Conservation (phyloP, 2,888 invertebrate genomes). For the Anoncus sp. region DNA sequence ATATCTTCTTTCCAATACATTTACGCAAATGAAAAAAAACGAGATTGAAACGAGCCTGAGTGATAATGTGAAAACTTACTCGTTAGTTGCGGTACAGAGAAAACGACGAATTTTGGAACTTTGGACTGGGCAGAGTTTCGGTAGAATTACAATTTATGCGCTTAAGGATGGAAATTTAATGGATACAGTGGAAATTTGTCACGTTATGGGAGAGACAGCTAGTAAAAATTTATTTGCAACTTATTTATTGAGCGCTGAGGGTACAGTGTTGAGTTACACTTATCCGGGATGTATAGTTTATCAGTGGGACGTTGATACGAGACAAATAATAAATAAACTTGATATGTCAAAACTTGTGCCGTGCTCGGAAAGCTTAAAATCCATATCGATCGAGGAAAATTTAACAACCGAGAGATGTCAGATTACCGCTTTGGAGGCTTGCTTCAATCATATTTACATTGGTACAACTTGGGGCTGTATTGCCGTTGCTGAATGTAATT, state of each 20-base stretch:
- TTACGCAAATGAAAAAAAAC: conserved; percentile 79
- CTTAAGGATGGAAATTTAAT: conserved; percentile 85
- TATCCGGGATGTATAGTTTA: conserved; percentile 95
- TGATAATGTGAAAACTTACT: conserved; percentile 78
- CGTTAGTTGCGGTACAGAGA: conserved; percentile 77
- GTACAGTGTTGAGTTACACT: conserved; percentile 91
- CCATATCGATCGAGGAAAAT: conserved; percentile 95
- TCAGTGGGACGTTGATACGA: conserved; percentile 91
- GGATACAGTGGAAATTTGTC: conserved; percentile 88
- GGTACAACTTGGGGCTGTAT: conserved; percentile 98
- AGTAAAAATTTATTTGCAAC: conserved; percentile 88
- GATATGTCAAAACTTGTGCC: conserved; percentile 97
- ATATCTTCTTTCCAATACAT: conserved; percentile 78
- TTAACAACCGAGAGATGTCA: conserved; percentile 91
- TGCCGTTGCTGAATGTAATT: conserved; percentile 92
- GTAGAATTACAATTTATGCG: conserved; percentile 91
- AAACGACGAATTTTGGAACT: conserved; percentile 86
- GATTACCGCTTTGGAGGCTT: conserved; percentile 84
- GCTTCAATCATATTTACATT: conserved; percentile 89
- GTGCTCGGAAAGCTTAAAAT: conserved; percentile 95
- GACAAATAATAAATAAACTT: conserved; percentile 89
- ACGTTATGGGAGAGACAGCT: conserved; percentile 85
- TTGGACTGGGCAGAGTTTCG: conserved; percentile 95
- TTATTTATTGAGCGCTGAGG: conserved; percentile 87
- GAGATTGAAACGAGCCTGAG: conserved; percentile 80